These are phyloP conservation scores for Drepana arcuata DNA, from an alignment of 1,140 invertebrate species.

Conservation along the genomic window DNA sequence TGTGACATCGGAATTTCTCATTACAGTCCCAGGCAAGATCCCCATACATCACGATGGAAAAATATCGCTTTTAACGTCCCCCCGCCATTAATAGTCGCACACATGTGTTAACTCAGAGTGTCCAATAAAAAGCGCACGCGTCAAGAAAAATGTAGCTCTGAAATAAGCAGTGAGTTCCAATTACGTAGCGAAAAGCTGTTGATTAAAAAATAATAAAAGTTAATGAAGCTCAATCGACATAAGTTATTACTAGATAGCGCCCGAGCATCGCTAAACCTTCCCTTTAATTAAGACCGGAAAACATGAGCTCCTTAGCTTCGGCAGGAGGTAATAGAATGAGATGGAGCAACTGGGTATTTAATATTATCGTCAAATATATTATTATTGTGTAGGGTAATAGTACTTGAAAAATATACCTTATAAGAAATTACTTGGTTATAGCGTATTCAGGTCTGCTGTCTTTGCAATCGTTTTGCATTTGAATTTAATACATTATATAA, in stretches of 20 bases:
- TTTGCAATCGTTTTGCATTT: too few relatives aligned
- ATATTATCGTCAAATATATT: too few relatives aligned
- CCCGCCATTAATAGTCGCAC: constrained; percentile 42
- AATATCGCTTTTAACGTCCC: constrained; percentile 58
- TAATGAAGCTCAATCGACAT: constrained; percentile 26
- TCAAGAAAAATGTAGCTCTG: neutral
- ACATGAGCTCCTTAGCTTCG: constrained; percentile 25
- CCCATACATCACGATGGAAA: constrained; percentile 57
- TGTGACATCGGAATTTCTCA: constrained; percentile 65
- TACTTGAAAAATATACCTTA: too few relatives aligned
- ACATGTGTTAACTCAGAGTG: constrained; percentile 16
- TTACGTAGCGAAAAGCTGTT: constrained; percentile 11
- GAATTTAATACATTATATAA: too few relatives aligned
- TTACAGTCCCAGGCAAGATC: constrained; percentile 49
- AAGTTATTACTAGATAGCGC: constrained; percentile 27
- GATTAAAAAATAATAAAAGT: constrained; percentile 27
- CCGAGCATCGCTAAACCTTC: constrained; percentile 23
- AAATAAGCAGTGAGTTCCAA: constrained; percentile 8
- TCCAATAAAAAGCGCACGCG: constrained; percentile 16
- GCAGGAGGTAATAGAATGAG: too few relatives aligned
- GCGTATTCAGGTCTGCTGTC: too few relatives aligned
- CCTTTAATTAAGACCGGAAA: constrained; percentile 38
- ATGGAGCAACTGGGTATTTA: too few relatives aligned
- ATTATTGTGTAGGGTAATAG: too few relatives aligned
- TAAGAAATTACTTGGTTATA: too few relatives aligned